These are phyloP conservation scores for Dasypus novemcinctus DNA, from an alignment of 2,113 vertebrate species.

Conservation along the genomic window DNA sequence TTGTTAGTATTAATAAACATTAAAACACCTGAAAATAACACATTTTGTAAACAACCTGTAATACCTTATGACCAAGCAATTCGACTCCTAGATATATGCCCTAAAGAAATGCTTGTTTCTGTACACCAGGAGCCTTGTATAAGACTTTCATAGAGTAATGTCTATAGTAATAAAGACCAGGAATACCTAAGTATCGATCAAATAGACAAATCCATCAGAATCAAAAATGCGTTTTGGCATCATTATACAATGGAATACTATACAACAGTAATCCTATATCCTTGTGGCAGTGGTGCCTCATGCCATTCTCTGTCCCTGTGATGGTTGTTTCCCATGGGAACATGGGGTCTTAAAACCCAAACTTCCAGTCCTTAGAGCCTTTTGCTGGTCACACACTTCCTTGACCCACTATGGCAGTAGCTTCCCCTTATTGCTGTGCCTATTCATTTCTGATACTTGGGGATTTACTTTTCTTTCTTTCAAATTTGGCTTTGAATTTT, in stretches of 20 bases:
- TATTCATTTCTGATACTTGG: not conserved
- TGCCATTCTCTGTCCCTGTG: not conserved
- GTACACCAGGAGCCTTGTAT: not conserved
- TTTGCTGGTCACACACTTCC: not conserved
- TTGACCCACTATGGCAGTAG: not conserved
- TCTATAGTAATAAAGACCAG: not conserved
- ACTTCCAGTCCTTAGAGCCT: not conserved
- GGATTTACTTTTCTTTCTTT: not conserved
- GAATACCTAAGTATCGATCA: not conserved
- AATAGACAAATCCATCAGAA: not conserved
- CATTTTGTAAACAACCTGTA: not conserved
- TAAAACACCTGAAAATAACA: not conserved
- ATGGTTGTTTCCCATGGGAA: too few relatives aligned
- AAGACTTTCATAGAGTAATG: not conserved
- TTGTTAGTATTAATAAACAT: not conserved
- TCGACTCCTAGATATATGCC: not conserved
- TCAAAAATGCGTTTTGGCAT: not conserved
- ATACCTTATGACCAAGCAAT: not conserved
- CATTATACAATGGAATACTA: not conserved
- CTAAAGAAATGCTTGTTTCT: conserved; percentile 1
- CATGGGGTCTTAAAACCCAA: not conserved
- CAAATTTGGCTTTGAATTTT: not conserved
- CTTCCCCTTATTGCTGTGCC: not conserved
- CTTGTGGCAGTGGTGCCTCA: not conserved
- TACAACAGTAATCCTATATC: not conserved